A percentile compares a stretch with the other conserved stretches of the same genome.
Conservation (phyloP, 2,888 invertebrate genomes). For the Caenorhabditis sp. region DNA sequence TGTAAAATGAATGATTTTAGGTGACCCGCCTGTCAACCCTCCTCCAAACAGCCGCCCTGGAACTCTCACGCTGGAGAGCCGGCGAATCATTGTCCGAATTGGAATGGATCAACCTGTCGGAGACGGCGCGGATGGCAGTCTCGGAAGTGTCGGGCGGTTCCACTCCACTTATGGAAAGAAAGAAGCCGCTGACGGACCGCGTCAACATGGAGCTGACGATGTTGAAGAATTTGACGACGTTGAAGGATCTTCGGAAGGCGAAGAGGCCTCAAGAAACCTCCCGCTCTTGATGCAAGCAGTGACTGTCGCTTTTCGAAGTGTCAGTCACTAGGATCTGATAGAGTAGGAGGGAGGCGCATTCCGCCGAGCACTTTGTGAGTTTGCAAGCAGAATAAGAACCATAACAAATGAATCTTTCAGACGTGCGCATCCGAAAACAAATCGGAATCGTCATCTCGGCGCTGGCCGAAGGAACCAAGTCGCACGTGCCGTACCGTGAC, state of each 20-base stretch:
- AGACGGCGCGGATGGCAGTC: slow-evolving; percentile 55
- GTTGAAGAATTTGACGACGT: no score
- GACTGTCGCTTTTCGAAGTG: no score
- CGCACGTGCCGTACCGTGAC: slow-evolving; percentile 99
- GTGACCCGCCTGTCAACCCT: slow-evolving; percentile 87
- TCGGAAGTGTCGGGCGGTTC: slow-evolving; percentile 61
- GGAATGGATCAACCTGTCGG: slow-evolving; percentile 74
- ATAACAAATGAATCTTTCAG: no score
- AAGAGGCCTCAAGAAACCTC: no score
- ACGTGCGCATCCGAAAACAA: no score
- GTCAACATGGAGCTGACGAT: slow-evolving; percentile 82
- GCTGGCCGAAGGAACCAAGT: slow-evolving; percentile 97
- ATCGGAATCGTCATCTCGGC: slow-evolving; percentile 99
- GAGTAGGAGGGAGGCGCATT: no score
- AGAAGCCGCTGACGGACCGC: slow-evolving; percentile 62
- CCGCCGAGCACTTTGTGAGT: no score
- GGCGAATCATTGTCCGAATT: slow-evolving; percentile 81
- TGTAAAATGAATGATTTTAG: no score
- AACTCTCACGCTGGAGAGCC: slow-evolving; percentile 91
- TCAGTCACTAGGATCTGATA: no score
- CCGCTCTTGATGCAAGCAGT: no score
- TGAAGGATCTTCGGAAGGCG: no score
- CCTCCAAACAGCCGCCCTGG: slow-evolving; percentile 91
- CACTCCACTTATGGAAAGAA: slow-evolving; percentile 65
- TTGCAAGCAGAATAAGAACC: no score